Base-by-base conservation (phyloP, 2,113 vertebrate genomes). In the Isichthys henryi region DNA sequence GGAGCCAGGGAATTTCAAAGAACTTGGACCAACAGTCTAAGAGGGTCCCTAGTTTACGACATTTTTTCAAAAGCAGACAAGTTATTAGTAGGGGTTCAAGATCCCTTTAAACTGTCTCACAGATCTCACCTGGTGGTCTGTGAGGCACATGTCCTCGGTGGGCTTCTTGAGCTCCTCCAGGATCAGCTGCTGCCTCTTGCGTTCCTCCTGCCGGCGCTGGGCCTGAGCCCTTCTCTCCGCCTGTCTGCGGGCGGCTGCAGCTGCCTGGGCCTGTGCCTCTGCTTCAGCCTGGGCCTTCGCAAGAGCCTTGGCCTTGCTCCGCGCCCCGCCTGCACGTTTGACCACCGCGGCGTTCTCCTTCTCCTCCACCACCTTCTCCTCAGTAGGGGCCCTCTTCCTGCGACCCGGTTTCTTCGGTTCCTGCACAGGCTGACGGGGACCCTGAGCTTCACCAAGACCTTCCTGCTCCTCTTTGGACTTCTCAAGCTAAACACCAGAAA, bases 131-230 rank as follows among this genome's bases (percentile, higher is more conserved):
- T 97, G 97, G 91, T 98, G 98, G 93, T 99, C 98, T 43, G 96
- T 95, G 84, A 99, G 94, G 93, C 98, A 99, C 98, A 99, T 98
- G 91, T 99, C 98, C 93, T 99, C 98, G 0, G 96, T 95, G 74
- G 98, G 98, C 89, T 98, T 99, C 95, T 97, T 99, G 94, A 99
- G 96, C 93, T 99, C 98, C 70, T 99, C 98, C 86, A 97, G 92
- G 70, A 99, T 98, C 89, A 96, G 92, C 94, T 98, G 98, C 91
- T 98, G 97, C 89, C 97, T 95, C 92, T 94, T 97, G n/a, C 97
- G 95, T 88, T 99, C 97, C 93, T 98, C 97, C 91, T 96, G 92
- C 5, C 97, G 96, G 83, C 96, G 96, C 94, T 98, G 98, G 19
- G 96, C 95, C 90, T 96, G 93, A 0, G 92, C 92, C 86, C 95